A percentile compares a stretch with the other conserved stretches of the same genome.
phyloP scores from a whole-genome alignment of 2,797 vertebrate genomes.

The Falco cherrug region DNA sequence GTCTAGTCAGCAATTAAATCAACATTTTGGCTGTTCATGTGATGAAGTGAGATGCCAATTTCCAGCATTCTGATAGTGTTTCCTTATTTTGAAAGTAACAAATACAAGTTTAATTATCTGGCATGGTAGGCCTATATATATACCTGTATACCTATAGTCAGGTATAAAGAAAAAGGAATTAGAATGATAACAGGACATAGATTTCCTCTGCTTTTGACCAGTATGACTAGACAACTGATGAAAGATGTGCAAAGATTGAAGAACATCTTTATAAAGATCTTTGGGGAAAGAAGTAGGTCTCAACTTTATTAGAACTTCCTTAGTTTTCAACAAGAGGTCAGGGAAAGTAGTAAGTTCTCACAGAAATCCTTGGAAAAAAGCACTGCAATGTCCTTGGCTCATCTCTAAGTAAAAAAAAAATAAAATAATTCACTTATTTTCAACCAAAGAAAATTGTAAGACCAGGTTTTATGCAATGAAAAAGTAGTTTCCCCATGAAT shows the following conservation, averaged over 20 bases:
- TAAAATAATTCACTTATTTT: not conserved
- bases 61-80: not conserved
- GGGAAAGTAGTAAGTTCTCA: not conserved
- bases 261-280: not conserved
- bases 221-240: not conserved
- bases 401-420: not conserved
- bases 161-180: not conserved
- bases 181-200: not conserved
- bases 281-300: not conserved
- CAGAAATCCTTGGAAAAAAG: not conserved
- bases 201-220: not conserved
- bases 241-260: not conserved
- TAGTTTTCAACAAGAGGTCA: not conserved
- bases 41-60: not conserved
- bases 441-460: not conserved
- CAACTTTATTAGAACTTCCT: not conserved
- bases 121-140: not conserved
- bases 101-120: not conserved
- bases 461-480: not conserved
- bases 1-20: not conserved
- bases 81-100: not conserved
- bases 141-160: not conserved
- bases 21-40: accelerated
- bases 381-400: not conserved
- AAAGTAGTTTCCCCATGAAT: not conserved